Base-by-base conservation (phyloP, 2,888 invertebrate species). In the Xestia sexstrigata region DNA sequence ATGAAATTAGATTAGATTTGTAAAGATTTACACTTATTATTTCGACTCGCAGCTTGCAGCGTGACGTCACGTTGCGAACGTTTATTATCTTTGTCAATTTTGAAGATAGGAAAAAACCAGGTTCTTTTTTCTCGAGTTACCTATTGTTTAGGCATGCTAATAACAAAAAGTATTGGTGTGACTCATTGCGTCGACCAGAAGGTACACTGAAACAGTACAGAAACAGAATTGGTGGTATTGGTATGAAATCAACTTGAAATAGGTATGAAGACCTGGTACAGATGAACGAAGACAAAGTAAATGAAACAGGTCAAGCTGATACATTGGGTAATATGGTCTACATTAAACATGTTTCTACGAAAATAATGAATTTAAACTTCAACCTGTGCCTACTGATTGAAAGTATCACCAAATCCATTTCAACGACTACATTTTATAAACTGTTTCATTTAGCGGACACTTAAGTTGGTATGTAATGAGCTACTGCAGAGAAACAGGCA, bases 401-500 rank as follows among this genome's bases (percentile, higher is more conserved):
- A 52, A 52, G 0, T n/a, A 67, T 55, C 45, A 20, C 20, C 13
- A 42, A 62, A 58, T 81, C 49, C 7, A n/a, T 68, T 62, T 71
- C 55, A 7, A n/a, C n/a, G 42, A 39, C 39, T 9, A 60, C 66
- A 42, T n/a, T 74, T 71, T 63, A 71, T 73, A 78, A 81, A 70
- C 65, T 55, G 30, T 75, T 81, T 71, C 70, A 75, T 78, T 79
- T 65, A 73, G 58, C 65, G 67, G 30, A 60, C 67, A 72, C 30
- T 42, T 79, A 73, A 73, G 65, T 35, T 74, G 63, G 47, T 76
- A 74, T n/a, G 65, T 84, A 86, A 84, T 84, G 79, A 85, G 69
- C 83, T 82, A 86, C 69, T 81, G 75, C 78, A 78, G 83, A 85
- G 83, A 89, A 92, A 91, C 88, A 91, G 89, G 91, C 89, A 94